phyloP scores from a whole-genome alignment of 2,797 vertebrate genomes.

The Sebastes ruberrimus region DNA sequence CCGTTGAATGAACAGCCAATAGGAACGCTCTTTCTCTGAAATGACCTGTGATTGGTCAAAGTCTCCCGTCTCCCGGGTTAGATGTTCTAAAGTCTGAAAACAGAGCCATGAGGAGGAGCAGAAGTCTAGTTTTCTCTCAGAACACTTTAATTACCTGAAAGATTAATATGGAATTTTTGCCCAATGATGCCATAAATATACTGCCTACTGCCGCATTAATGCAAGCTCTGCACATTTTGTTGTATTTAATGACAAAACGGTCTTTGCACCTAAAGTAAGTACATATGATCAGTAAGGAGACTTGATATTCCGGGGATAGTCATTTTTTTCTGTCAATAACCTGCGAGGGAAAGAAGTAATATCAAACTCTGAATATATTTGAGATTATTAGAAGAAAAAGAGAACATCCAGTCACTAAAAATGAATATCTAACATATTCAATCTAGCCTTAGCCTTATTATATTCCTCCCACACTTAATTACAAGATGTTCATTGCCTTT shows the following conservation, averaged over 20 bases:
- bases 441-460: not conserved
- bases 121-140: too few species aligned
- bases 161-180: too few species aligned
- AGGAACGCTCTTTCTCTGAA: too few species aligned
- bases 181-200: too few species aligned
- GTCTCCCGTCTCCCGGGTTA: too few species aligned
- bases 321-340: not conserved
- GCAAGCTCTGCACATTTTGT: not conserved
- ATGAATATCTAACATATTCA: not conserved
- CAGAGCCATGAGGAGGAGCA: too few species aligned
- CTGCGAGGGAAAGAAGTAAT: not conserved
- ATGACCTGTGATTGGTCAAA: too few species aligned
- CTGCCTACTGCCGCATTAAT: too few species aligned
- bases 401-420: not conserved
- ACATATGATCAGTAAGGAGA: too few species aligned
- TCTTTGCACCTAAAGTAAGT: not conserved
- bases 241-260: not conserved
- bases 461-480: not conserved
- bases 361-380: slow-evolving; percentile 1
- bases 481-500: not conserved
- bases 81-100: too few species aligned
- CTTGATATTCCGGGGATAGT: not conserved
- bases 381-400: not conserved
- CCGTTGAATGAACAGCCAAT: too few species aligned
- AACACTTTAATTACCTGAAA: too few species aligned